These are phyloP conservation scores for Oscheius sp. DNA, from an alignment of 2,888 invertebrate species.

Conservation along the genomic window DNA sequence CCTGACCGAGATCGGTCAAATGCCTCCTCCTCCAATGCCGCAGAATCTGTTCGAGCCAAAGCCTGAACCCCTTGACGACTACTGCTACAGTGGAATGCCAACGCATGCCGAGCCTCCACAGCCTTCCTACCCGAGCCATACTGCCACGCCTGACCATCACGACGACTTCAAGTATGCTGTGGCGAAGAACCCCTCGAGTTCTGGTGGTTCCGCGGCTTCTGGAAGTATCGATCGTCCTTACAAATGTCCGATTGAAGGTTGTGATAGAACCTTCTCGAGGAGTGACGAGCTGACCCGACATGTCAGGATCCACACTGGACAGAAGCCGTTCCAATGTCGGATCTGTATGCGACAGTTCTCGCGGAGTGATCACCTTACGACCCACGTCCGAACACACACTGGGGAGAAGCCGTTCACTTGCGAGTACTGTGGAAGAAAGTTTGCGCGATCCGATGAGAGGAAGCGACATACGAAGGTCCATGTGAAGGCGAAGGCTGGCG, in stretches of 20 bases:
- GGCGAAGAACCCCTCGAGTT: constrained; percentile 78
- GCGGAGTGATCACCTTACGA: constrained; percentile 96
- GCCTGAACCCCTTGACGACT: constrained; percentile 55
- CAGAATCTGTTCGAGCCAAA: constrained; percentile 49
- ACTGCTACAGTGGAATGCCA: constrained; percentile 38
- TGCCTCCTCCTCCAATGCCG: not conserved
- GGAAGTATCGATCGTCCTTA: constrained; percentile 89
- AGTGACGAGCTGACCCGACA: constrained; percentile 98
- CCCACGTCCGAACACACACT: constrained; percentile 90
- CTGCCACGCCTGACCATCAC: not conserved
- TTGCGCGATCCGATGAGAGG: constrained; percentile 96
- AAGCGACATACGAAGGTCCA: constrained; percentile 96
- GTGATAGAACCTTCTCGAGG: constrained; percentile 94
- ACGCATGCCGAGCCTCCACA: not conserved
- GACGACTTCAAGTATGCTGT: constrained; percentile 7
- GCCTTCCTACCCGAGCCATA: not conserved
- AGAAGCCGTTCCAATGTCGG: constrained; percentile 81
- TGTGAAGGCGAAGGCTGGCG: constrained; percentile 36
- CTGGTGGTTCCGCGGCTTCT: constrained; percentile 78
- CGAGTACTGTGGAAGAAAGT: constrained; percentile 96
- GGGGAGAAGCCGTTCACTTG: constrained; percentile 92
- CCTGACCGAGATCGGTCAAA: constrained; percentile 1
- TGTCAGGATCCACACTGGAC: constrained; percentile 94
- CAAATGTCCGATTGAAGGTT: constrained; percentile 96
- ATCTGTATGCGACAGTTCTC: constrained; percentile 98